Evolutionary conservation across 2,797 vertebrate genomes (phyloP).

Genomic region (Lepidocolaptes lacrymiger): DNA sequence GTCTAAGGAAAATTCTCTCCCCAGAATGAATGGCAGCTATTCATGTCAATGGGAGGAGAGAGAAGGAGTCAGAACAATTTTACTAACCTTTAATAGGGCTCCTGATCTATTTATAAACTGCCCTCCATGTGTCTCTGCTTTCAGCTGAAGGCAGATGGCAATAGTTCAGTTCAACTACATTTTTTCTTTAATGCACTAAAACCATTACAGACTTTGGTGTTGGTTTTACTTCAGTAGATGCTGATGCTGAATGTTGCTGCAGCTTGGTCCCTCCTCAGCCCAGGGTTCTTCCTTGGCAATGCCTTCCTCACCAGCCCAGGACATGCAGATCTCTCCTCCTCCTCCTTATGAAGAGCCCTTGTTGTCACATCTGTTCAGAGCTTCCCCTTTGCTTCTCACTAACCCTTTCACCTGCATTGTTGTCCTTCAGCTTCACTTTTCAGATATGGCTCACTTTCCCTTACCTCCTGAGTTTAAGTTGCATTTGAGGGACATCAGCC

Average conservation of each 20-base stretch:
- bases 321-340: not conserved
- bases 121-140: not conserved
- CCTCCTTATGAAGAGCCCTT: not conserved
- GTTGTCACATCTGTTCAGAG: not conserved
- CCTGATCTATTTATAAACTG: slow-evolving; percentile 32
- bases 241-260: not conserved
- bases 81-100: slow-evolving; percentile 48
- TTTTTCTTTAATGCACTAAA: not conserved
- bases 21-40: slow-evolving; percentile 49
- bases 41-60: slow-evolving; percentile 19
- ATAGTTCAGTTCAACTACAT: not conserved
- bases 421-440: not conserved
- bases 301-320: not conserved
- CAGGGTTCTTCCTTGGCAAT: not conserved
- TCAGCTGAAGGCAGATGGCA: slow-evolving; percentile 11
- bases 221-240: not conserved
- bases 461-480: not conserved
- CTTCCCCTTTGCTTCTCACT: not conserved
- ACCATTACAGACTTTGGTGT: not conserved
- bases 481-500: not conserved
- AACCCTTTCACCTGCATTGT: rapidly evolving
- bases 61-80: slow-evolving; percentile 50
- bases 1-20: slow-evolving; percentile 37
- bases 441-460: not conserved
- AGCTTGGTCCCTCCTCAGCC: not conserved